Evolutionary conservation across 2,888 invertebrate species (phyloP).

Genomic region (Drosophila birchii): DNA sequence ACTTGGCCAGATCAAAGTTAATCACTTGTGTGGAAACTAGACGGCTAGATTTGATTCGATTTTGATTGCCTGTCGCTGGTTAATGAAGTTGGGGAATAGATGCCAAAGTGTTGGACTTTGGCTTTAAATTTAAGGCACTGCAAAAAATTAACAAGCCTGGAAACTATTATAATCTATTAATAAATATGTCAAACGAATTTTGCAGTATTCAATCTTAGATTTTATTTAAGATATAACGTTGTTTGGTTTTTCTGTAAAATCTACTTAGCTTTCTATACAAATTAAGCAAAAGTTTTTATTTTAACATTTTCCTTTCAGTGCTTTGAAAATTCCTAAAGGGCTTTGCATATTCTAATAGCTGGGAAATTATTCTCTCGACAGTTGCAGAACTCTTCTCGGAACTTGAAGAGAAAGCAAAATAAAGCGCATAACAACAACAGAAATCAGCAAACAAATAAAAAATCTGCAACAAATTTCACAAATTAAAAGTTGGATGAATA

Average conservation of each 20-base stretch:
- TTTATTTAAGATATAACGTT: too few species aligned
- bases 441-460: constrained; percentile 49
- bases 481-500: constrained; percentile 67
- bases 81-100: constrained; percentile 39
- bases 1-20: constrained; percentile 50
- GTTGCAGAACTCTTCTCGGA: constrained; percentile 15
- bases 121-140: not conserved
- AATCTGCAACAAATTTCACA: constrained; percentile 73
- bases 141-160: not conserved
- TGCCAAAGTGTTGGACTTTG: not conserved
- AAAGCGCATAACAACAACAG: constrained; percentile 14
- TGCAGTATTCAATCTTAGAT: too few species aligned
- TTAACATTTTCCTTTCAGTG: not conserved
- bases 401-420: constrained; percentile 12
- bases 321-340: constrained; percentile 3
- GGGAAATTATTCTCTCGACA: constrained; percentile 38
- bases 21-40: constrained; percentile 59
- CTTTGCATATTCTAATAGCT: constrained; percentile 24
- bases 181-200: too few species aligned
- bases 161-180: too few species aligned
- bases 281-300: too few species aligned
- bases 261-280: too few species aligned
- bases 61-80: constrained; percentile 35
- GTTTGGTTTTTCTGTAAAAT: too few species aligned
- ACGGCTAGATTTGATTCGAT: constrained; percentile 31